phyloP scores from a whole-genome alignment of 2,113 vertebrate genomes.

The Neofelis nebulosa region DNA sequence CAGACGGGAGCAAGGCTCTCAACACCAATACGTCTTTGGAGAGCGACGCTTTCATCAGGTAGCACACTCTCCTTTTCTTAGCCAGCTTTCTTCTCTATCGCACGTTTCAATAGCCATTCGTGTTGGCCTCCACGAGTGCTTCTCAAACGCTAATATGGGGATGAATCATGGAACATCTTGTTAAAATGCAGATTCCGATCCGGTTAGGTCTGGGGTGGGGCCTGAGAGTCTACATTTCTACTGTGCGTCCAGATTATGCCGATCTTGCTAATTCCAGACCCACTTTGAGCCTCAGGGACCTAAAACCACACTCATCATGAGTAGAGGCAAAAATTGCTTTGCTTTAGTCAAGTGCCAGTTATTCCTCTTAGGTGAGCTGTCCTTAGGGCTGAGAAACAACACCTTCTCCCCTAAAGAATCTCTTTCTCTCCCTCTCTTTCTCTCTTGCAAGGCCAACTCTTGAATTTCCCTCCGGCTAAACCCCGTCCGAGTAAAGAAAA shows the following conservation, averaged over 20 bases:
- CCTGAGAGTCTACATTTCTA: background rate
- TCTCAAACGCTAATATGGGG: slow-evolving; percentile 19
- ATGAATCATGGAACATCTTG: slow-evolving; percentile 3
- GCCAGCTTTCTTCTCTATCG: background rate
- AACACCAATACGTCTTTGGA: background rate
- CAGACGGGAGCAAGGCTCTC: background rate
- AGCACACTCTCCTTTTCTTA: slow-evolving; percentile 47
- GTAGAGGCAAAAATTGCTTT: background rate
- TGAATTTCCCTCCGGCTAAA: slow-evolving; percentile 37
- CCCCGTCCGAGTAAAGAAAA: slow-evolving; percentile 54
- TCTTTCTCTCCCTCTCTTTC: background rate
- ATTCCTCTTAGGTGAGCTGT: background rate
- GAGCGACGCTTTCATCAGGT: background rate
- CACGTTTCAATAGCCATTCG: background rate
- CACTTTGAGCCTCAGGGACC: background rate
- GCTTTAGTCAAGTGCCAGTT: background rate
- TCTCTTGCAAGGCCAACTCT: background rate
- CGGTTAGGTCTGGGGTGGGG: background rate
- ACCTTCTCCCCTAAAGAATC: background rate
- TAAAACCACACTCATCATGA: background rate
- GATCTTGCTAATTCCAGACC: background rate
- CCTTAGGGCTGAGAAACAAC: background rate
- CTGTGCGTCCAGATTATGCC: background rate
- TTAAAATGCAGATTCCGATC: slow-evolving; percentile 31
- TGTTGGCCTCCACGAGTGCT: background rate